Base-by-base conservation (phyloP, 2,113 vertebrate genomes). In the Protomyctophum bolini region DNA sequence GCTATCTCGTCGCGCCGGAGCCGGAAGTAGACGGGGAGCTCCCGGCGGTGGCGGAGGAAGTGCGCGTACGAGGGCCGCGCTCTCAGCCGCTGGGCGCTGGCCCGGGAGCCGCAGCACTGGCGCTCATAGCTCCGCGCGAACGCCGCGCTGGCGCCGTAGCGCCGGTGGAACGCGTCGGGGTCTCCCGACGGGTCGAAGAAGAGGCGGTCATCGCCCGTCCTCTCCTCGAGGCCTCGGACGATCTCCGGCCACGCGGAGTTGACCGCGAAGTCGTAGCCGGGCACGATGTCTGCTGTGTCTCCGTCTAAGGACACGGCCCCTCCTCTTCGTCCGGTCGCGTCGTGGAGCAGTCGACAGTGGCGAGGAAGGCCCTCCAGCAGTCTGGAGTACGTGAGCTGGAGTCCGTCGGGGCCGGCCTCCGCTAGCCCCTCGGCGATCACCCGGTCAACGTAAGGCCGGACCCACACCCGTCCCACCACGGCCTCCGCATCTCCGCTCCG, bases 161-260 rank as follows among this genome's bases (percentile, higher is more conserved):
- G 95, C 95, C 96, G 82, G 9, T 10, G 12, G 9, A 52, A 12
- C 2, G 12, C 50, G 57, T 95, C 94, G 28, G 95, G 95, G 68
- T 97, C 93, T 64, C 95, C 95, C 14, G 3, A 3, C 33, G 95
- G 94, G 69, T 94, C 96, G 81, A 96, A 97, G 4, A 97, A 86
- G 0, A 21, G 21, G 21, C 21, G 21, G n/a, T n/a, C n/a, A 21
- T 92, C 95, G 3, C 94, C 86, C 3, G 95, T 67, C 52, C 93
- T 94, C 81, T 94, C 93, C 86, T 96, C 95, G 64, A 96, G 84
- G 73, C 93, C 93, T 0, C 1, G 91, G 47, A 95, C 91, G 67
- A 95, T 95, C 88, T 95, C 93, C 65, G 95, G 96, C 96, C 96
- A 97, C 48, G 96, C 95, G 0, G 96, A 97, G 87, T 96, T 96